Evolutionary conservation across 2,113 vertebrate genomes (phyloP).

Genomic region (Arvicanthis niloticus): DNA sequence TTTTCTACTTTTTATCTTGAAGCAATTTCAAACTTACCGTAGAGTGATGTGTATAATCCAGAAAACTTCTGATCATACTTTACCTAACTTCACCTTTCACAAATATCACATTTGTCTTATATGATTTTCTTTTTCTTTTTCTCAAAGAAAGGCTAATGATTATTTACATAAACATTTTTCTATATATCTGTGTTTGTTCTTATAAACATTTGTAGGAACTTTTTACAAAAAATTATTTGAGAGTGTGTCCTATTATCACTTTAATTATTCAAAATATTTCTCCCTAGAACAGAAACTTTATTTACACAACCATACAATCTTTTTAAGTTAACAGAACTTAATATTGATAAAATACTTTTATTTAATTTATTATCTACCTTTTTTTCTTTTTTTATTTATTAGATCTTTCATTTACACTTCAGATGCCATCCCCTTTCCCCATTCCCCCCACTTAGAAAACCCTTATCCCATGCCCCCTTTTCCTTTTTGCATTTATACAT

Average conservation of each 20-base stretch:
- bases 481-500: too few species aligned
- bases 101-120: conserved; percentile 23
- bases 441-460: too few species aligned
- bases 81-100: not conserved
- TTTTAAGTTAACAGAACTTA: conserved; percentile 40
- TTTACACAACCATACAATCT: conserved; percentile 1
- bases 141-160: not conserved
- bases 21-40: not conserved
- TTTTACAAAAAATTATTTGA: not conserved
- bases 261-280: conserved; percentile 21
- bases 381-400: too few species aligned
- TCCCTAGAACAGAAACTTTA: not conserved
- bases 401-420: too few species aligned
- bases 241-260: not conserved
- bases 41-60: not conserved
- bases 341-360: conserved; percentile 31
- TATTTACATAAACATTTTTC: not conserved
- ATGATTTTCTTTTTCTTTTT: not conserved
- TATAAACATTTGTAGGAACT: not conserved
- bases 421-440: too few species aligned
- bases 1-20: conserved; percentile 48
- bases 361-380: conserved; percentile 5
- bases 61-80: conserved; percentile 3
- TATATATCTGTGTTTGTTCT: not conserved
- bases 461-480: too few species aligned